Evolutionary conservation across 2,797 vertebrate genomes (phyloP), one percentile per base, ranked within the genome.

Genomic region (Sebastes iracundus): DNA sequence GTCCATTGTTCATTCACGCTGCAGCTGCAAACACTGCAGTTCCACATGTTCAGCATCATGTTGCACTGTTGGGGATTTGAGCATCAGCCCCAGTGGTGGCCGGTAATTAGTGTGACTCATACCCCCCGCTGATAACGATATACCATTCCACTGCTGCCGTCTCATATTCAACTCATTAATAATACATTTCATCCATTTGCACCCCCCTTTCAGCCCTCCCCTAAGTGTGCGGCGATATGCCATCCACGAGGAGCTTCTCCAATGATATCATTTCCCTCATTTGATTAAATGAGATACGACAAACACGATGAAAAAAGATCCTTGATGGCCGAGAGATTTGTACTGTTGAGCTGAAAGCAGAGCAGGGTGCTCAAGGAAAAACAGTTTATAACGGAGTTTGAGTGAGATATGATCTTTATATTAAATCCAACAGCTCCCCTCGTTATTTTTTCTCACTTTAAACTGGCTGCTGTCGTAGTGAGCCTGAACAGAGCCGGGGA

Each of bases 111-210:
- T 77, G 77, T 91, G 90, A 93, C 87, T 94, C 92, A 89, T 76
- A 69, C 68, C 82, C 83, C 82, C 81, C n/a, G n/a, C 80, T 87
- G 90, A 90, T 90, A 87, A 87, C 61, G 55, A 79, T 78, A 83
- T 77, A 80, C 75, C 68, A 61, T 81, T 86, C 80, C 72, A 75
- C 79, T 30, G 70, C 84, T 83, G 80, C 82, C 71, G 8, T 92
- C 92, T 94, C 89, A 89, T 83, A 87, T 92, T 92, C 88, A 60
- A 28, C 71, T 87, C 89, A 94, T 95, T 88, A 94, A 95, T 94
- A 93, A 95, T 95, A 86, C 59, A 95, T 91, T 80, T 77, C 75
- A 80, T 91, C 91, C 86, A 90, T 93, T 91, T 90, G 73, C 88
- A 63, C 12, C 81, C 81, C 84, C 84, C 66, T 60, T 22, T 55